Evolutionary conservation across 37 sponge, comb jelly and placozoan species (phyloP), one percentile per base, ranked within the genome.

Genomic region (Eunapius fragilis): DNA sequence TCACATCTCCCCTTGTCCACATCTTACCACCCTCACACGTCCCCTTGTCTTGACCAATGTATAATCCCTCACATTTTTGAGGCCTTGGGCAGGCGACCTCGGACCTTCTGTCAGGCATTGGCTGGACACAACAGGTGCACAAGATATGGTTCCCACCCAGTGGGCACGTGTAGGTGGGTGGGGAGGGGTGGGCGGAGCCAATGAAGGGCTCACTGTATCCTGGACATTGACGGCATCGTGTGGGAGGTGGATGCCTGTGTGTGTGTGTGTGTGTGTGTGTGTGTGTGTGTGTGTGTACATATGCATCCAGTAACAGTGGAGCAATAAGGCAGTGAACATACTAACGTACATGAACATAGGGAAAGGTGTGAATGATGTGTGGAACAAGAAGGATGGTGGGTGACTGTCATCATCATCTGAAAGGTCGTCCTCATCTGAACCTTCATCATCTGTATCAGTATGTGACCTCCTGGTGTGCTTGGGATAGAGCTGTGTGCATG

Each of bases 221-320:
- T 37, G 94, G 96, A 84, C 98, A 97, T 76, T 95, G 96, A 11
- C 94, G 85, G 69, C 98, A 97, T 58, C 58, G 58, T 11, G 58
- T 58, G 58, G 58, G 58, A 58, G 58, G 58, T 58, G 58, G 58
- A 11, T 12, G 58, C 58, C 58, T 58, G 17, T 41, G 6, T 6
- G 6, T 3, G 41, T 28, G 5, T 5, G 7, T 28, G 28, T 9
- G 32, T 9, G 58, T 17, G 58, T 10, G 58, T 11, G 58, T 17
- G 14, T 19, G 58, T 45, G 47, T 45, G 47, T 19, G 25, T 33
- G 31, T 9, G 31, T 22, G 12, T 72, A 17, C 26, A 72, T 9
- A 11, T 17, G 22, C 58, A 58, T 58, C 19, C 6, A 6, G 3
- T 41, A 41, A 41, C 41, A 41, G 6, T 6, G 6, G 41, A 9